Base-by-base conservation (phyloP, 2,888 invertebrate genomes). In the Crepidodera aurea region DNA sequence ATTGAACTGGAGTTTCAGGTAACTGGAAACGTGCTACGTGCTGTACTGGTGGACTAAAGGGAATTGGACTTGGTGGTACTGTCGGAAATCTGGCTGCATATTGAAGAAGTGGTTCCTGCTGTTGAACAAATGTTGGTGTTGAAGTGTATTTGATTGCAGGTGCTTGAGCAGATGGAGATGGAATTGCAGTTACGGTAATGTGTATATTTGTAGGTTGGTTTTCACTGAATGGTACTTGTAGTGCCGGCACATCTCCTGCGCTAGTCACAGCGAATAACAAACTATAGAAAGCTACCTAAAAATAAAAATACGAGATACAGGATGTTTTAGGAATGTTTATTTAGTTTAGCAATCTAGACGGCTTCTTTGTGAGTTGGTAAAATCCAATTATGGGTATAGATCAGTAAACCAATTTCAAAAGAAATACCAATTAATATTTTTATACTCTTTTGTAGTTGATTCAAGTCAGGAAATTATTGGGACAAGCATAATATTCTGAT, bases 241-340 rank as follows among this genome's bases (percentile, higher is more conserved):
- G 7, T 27, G 42, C 18, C n/a, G 51, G 25, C 16, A 29, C 39
- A 7, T 61, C 51, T 2, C 61, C 65, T 27, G 67, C 63, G 29
- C 34, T 64, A 8, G 42, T 59, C 15, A 44, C 57, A 19, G 66
- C 53, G 13, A 69, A 48, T 10, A 67, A 53, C 10, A 64, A 64
- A 48, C 62, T 61, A 19, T 69, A 54, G 12, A 64, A 29, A 12
- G 65, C 32, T 22, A 67, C 54, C 69, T 70, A 50, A 10, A 66
- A 66, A 58, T 16, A 51, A 57, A 8, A n/a, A n/a, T n/a, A n/a
- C n/a, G n/a, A n/a, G n/a, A 25, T 25, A 25, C 3, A 25, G 6
- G 6, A 25, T 25, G 25, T 25, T 4, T 25, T 3, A 25, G 25
- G 25, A 25, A 25, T 4, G 6, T 25, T 4, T 25, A 25, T 25